phyloP scores from a whole-genome alignment of 2,888 invertebrate genomes.

The Dasysyrphus albostriatus region DNA sequence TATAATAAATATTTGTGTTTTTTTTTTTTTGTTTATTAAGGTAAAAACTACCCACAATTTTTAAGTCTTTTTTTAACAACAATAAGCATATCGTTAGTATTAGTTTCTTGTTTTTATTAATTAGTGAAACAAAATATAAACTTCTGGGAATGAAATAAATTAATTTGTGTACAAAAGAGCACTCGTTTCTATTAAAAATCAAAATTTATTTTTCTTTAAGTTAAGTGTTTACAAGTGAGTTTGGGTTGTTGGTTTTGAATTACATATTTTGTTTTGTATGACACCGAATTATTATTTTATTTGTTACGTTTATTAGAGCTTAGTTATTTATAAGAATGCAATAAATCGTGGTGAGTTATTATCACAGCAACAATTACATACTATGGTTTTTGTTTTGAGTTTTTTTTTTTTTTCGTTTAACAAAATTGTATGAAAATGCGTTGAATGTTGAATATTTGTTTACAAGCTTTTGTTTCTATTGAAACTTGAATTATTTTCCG shows the following conservation, averaged over 20 bases:
- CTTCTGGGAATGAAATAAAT: background rate
- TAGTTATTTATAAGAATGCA: slow-evolving; percentile 22
- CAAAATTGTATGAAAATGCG: slow-evolving; percentile 1
- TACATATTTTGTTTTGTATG: background rate
- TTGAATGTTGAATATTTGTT: background rate
- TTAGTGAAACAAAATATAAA: slow-evolving; percentile 7
- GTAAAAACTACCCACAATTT: slow-evolving; percentile 28
- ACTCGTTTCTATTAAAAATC: background rate
- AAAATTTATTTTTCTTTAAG: background rate
- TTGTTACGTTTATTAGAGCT: slow-evolving; percentile 13
- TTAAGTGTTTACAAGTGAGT: background rate
- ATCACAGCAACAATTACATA: slow-evolving; percentile 29
- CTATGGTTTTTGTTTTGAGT: background rate
- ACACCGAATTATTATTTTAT: slow-evolving; percentile 1
- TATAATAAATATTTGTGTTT: slow-evolving; percentile 25
- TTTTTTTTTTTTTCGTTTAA: background rate
- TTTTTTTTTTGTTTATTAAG: slow-evolving; percentile 2
- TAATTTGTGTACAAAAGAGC: slow-evolving; percentile 21
- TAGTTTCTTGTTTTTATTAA: background rate
- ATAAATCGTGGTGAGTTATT: slow-evolving; percentile 32
- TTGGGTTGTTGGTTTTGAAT: background rate
- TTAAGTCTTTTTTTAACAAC: slow-evolving; percentile 51
- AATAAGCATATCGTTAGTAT: slow-evolving; percentile 13
- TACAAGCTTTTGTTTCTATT: background rate
- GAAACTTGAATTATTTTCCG: too few species aligned